Evolutionary conservation across 2,888 invertebrate species (phyloP).

Genomic region (Mycalesis mineus): DNA sequence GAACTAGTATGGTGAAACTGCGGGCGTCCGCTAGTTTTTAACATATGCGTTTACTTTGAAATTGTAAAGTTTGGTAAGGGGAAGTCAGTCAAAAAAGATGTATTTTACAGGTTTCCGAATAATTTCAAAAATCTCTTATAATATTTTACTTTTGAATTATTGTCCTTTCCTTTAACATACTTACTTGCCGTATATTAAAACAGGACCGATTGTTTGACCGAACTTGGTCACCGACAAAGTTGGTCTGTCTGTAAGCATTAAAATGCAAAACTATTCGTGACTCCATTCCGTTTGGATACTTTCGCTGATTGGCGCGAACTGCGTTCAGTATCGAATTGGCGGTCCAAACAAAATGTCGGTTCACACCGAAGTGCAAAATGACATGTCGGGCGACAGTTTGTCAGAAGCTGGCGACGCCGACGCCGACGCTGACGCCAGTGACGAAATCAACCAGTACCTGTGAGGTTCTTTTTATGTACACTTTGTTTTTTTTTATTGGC

Average conservation of each 20-base stretch:
- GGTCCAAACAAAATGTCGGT: conserved; percentile 31
- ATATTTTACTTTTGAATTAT: no score
- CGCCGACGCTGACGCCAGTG: conserved; percentile 33
- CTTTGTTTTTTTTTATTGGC: conserved; percentile 9
- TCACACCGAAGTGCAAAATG: conserved; percentile 18
- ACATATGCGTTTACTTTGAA: no score
- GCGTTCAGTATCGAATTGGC: conserved; percentile 44
- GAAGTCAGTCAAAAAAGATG: no score
- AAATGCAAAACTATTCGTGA: conserved; percentile 39
- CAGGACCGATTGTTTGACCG: background rate
- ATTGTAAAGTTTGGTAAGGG: no score
- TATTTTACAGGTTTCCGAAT: no score
- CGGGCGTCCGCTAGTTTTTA: no score
- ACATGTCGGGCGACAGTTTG: conserved; percentile 64
- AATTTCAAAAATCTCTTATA: no score
- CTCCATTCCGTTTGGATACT: conserved; percentile 36
- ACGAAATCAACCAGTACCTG: conserved; percentile 25
- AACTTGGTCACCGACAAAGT: background rate
- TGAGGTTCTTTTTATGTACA: conserved; percentile 24
- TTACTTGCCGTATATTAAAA: no score
- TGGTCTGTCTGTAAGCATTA: conserved; percentile 21
- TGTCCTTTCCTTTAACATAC: no score
- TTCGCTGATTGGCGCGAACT: conserved; percentile 41
- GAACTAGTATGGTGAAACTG: no score
- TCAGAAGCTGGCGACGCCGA: conserved; percentile 40